A percentile compares a stretch with the other conserved stretches of the same genome.
Conservation (phyloP, 2,888 invertebrate species). For the Hydropsyche betteni region DNA sequence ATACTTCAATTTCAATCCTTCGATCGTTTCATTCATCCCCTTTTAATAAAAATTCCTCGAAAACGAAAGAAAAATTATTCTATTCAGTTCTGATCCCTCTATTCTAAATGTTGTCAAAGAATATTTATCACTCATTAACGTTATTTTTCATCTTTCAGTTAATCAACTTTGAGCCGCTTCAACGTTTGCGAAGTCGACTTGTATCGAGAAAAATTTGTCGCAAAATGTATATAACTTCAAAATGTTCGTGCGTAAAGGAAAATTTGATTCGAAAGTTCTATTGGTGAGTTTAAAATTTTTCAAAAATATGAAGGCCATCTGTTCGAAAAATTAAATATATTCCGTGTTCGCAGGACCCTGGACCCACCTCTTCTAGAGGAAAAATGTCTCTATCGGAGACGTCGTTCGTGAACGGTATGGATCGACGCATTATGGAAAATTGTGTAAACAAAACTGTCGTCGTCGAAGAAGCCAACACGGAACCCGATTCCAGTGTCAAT, state of each 20-base stretch:
- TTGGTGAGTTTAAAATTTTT: slow-evolving; percentile 61
- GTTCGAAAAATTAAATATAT: background rate
- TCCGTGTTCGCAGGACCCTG: slow-evolving; percentile 59
- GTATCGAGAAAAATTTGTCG: slow-evolving; percentile 59
- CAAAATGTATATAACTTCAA: slow-evolving; percentile 67
- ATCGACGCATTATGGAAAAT: slow-evolving; percentile 58
- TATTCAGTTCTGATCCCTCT: no score
- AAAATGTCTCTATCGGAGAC: slow-evolving; percentile 63
- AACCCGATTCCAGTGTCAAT: slow-evolving; percentile 59
- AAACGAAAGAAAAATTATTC: no score
- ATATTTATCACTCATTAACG: background rate
- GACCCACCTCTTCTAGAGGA: slow-evolving; percentile 67
- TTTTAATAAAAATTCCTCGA: no score
- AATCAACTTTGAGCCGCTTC: background rate
- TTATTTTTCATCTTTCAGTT: slow-evolving; percentile 8
- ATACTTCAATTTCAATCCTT: no score
- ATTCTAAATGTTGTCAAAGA: background rate
- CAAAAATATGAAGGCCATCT: slow-evolving; percentile 42
- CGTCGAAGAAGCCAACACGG: slow-evolving; percentile 57
- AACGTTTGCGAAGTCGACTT: slow-evolving; percentile 58
- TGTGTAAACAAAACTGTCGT: slow-evolving; percentile 54
- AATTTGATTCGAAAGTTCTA: slow-evolving; percentile 66
- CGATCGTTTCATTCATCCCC: no score
- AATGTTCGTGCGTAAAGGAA: slow-evolving; percentile 65
- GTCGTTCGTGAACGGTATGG: slow-evolving; percentile 64